These are phyloP conservation scores for Heteromyza rotundicornis DNA, from an alignment of 2,888 invertebrate genomes.

Conservation along the genomic window DNA sequence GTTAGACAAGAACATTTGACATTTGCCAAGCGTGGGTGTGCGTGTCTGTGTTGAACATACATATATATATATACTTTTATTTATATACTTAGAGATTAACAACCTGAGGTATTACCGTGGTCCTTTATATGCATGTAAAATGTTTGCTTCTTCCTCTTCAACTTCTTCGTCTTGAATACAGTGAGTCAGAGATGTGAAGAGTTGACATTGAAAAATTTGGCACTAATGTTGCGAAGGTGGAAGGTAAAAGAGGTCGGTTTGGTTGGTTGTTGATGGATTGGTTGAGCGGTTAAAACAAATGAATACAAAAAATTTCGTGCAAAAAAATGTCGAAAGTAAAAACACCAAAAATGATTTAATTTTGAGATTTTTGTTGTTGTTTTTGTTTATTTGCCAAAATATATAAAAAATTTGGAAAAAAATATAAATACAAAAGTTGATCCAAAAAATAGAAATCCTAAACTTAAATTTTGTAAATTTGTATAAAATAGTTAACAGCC, in stretches of 20 bases:
- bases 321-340: no score
- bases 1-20: no score
- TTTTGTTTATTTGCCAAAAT: conserved; percentile 26
- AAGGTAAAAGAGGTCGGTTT: no score
- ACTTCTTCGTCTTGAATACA: no score
- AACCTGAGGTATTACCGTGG: conserved; percentile 37
- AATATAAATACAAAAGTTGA: conserved; percentile 50
- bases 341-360: conserved; percentile 25
- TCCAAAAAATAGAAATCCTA: conserved; percentile 42
- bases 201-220: neutral
- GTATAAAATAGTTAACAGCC: conserved; percentile 6
- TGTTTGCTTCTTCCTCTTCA: neutral
- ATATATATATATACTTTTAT: neutral
- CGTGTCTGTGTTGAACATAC: conserved; percentile 4
- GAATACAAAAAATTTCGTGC: conserved; percentile 28
- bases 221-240: conserved; percentile 2
- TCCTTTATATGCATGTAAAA: conserved; percentile 18
- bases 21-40: neutral
- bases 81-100: conserved; percentile 22
- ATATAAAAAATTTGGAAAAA: conserved; percentile 45
- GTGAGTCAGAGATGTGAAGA: no score
- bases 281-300: conserved; percentile 23
- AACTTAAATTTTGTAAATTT: conserved; percentile 49
- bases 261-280: neutral
- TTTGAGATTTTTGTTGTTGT: conserved; percentile 17